phyloP scores from a whole-genome alignment of 2,797 vertebrate species.

The Anguilla megastoma region DNA sequence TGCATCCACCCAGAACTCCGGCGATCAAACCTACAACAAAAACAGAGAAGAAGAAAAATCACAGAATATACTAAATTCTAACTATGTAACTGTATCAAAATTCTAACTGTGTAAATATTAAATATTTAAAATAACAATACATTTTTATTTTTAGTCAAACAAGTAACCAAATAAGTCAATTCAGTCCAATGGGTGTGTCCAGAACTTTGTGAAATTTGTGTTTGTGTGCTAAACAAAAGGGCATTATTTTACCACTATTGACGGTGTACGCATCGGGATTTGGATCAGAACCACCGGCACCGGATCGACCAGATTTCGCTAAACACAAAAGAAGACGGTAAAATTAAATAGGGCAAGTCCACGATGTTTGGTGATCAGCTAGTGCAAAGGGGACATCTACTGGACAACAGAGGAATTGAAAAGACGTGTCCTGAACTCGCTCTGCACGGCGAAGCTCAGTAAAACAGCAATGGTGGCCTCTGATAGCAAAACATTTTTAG shows the following conservation, averaged over 20 bases:
- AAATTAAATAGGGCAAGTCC: background rate
- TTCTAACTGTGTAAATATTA: background rate
- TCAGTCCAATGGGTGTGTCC: background rate
- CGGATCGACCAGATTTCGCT: constrained; percentile 44
- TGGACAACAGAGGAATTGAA: constrained; percentile 29
- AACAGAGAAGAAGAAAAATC: background rate
- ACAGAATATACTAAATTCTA: background rate
- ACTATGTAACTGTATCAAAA: background rate
- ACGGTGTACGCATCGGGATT: constrained; percentile 50
- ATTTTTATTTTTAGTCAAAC: background rate
- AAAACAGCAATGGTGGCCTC: background rate
- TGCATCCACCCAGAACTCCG: constrained; percentile 49
- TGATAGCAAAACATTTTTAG: background rate
- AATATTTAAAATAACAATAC: background rate
- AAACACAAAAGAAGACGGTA: constrained; percentile 17
- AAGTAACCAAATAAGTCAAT: background rate
- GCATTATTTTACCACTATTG: constrained; percentile 45
- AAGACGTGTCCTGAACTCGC: background rate
- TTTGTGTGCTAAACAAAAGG: background rate
- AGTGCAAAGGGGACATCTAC: constrained; percentile 40
- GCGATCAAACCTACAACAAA: constrained; percentile 50
- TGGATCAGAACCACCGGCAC: background rate
- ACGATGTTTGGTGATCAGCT: no score
- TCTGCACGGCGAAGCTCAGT: background rate
- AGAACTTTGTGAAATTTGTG: background rate